Base-by-base conservation (phyloP, 2,888 invertebrate genomes). In the Lochmaea crataegi region DNA sequence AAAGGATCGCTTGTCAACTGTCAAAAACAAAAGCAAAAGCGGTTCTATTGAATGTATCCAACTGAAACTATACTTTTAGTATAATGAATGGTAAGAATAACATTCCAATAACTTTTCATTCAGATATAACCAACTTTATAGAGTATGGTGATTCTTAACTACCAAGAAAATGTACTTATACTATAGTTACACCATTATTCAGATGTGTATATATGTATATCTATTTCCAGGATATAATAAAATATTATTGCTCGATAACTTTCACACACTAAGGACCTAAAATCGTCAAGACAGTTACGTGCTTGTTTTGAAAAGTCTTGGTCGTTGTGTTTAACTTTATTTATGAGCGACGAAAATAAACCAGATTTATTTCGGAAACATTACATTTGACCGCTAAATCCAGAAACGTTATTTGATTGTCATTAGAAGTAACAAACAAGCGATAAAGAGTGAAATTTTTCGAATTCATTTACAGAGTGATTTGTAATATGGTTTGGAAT, bases 341-440 rank as follows among this genome's bases (percentile, higher is more conserved):
- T 69, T 69, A 69, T 69, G 53, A 14, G n/a, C n/a, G 38, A 69
- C 69, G 9, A 61, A 63, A 69, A 69, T 69, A 69, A 58, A 63
- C 45, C 53, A 68, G 41, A 69, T 69, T 53, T 69, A 69, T 69
- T 63, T 32, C 57, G 3, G 22, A 56, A 61, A 22, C 69, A 26
- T 41, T 63, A 63, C 63, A 14, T 61, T 69, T 69, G 69, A 69
- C 69, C 69, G 69, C 63, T 63, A 63, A 69, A 69, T 69, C 42
- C 26, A 6, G 56, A 48, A 32, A 69, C 4, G 69, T 18, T 14
- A 41, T 42, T 69, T 63, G 51, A 69, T 69, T 69, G 63, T 69
- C 63, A 63, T 69, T 69, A 69, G 56, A 56, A 42, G 51, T 63
- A 63, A 69, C 69, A 69, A 69, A 69, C 63, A 69, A 63, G 69